Evolutionary conservation across 2,888 invertebrate species (phyloP).

Genomic region (Diaperis boleti): DNA sequence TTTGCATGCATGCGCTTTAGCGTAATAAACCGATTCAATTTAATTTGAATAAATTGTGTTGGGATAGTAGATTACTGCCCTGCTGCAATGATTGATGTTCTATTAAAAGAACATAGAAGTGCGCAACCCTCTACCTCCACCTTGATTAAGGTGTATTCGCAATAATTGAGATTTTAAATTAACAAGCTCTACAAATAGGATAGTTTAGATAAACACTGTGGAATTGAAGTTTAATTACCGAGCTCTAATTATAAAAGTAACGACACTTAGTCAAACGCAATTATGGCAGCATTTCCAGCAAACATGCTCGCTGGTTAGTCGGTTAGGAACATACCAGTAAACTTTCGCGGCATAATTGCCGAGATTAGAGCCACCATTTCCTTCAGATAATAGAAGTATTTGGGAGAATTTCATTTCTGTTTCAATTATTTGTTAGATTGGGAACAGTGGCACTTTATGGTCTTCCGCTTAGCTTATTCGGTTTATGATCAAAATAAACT

Average conservation of each 20-base stretch:
- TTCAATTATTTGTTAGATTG: neutral
- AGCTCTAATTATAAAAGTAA: conserved; percentile 51
- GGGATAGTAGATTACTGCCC: no score
- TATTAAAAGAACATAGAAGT: no score
- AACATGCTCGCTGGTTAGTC: conserved; percentile 26
- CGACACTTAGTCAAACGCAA: conserved; percentile 44
- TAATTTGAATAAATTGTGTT: no score
- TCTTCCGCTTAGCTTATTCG: neutral
- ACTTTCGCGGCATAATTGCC: conserved; percentile 29
- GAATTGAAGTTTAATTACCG: conserved; percentile 12
- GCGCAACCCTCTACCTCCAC: no score
- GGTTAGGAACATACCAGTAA: conserved; percentile 32
- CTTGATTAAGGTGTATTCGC: no score
- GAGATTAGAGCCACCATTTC: conserved; percentile 21
- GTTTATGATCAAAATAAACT: neutral
- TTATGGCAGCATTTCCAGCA: conserved; percentile 35
- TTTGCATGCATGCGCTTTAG: no score
- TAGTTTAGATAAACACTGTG: conserved; percentile 5
- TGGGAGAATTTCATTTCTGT: neutral
- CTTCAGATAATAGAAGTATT: conserved; percentile 5
- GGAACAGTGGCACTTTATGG: neutral
- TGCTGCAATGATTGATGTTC: no score
- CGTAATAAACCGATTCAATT: no score
- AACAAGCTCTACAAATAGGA: conserved; percentile 15
- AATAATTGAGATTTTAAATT: conserved; percentile 8